Evolutionary conservation across 2,113 vertebrate species (phyloP).

Genomic region (cattle (Bos taurus)): DNA sequence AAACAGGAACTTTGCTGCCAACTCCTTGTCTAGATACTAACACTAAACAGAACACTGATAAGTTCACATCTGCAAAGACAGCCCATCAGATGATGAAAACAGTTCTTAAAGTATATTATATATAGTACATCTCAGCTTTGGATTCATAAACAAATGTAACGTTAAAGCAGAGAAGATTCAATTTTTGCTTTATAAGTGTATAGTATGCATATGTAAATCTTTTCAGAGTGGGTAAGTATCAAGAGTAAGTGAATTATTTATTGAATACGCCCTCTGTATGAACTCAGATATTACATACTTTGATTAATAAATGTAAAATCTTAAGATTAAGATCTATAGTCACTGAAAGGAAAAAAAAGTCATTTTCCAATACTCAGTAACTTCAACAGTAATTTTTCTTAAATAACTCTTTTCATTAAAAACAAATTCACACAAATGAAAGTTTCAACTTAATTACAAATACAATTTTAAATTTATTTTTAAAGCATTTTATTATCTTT

Average conservation of each 20-base stretch:
- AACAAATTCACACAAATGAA: not conserved
- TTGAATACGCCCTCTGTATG: not conserved
- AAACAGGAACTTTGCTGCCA: conserved; percentile 79
- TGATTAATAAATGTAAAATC: not conserved
- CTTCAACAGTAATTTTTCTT: not conserved
- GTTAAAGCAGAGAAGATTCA: not conserved
- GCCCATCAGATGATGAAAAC: conserved; percentile 22
- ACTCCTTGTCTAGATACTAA: conserved; percentile 73
- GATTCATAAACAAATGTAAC: not conserved
- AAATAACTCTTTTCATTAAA: not conserved
- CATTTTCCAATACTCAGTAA: not conserved
- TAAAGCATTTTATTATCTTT: not conserved
- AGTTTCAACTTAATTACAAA: not conserved
- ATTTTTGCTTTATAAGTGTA: not conserved
- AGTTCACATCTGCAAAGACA: conserved; percentile 70
- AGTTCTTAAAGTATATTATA: not conserved
- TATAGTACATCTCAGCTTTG: not conserved
- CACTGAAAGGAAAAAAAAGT: not conserved
- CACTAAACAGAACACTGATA: conserved; percentile 62
- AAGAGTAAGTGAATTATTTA: not conserved
- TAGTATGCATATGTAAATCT: not conserved
- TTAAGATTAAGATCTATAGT: not conserved
- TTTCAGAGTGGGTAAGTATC: not conserved
- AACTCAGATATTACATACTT: not conserved
- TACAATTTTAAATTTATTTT: not conserved